Base-by-base conservation (phyloP, 2,888 invertebrate species). In the Chironomus riparius region DNA sequence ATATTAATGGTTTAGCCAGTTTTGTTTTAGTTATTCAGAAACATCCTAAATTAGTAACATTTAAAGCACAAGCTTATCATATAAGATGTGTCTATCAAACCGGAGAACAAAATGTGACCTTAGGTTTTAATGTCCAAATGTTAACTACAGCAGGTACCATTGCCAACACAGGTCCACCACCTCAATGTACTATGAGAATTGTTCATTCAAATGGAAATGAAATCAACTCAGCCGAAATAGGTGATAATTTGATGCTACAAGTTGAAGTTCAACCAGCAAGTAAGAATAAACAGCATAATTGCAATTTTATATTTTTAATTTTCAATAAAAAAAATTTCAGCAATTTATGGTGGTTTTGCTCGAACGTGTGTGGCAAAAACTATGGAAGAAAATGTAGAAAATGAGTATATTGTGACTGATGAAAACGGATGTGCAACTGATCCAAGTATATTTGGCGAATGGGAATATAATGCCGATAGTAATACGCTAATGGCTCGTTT, bases 121-220 rank as follows among this genome's bases (percentile, higher is more conserved):
- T 95, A 50, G 96, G 96, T 62, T 95, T 96, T 83, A 97, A 97
- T 82, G 96, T 96, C 7, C 95, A 95, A 10, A 96, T 96, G 95
- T 84, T 96, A 79, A 96, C 96, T 0, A 96, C 96, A 0, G 95
- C 95, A 0, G 96, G 96, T 75, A 97, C 96, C 0, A 96, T 97
- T 78, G 95, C 95, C 62, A 96, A 97, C 81, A 96, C 95, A 0
- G 96, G 96, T 71, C 96, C 96, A 38, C 95, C 96, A 70, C 96
- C 96, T 10, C 92, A 92, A 12, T 96, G 96, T 82, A 87, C 92
- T 77, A 96, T 97, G 96, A 90, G 91, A 80, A 96, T 97, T 78
- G 92, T 95, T 22, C 93, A 94, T 28, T 88, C 90, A 70, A 90
- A 91, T 56, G 96, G 96, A 7, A 91, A 92, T 80, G 93, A 94